Evolutionary conservation across 2,797 vertebrate genomes (phyloP).

Genomic region (Toxotes lorentzi): DNA sequence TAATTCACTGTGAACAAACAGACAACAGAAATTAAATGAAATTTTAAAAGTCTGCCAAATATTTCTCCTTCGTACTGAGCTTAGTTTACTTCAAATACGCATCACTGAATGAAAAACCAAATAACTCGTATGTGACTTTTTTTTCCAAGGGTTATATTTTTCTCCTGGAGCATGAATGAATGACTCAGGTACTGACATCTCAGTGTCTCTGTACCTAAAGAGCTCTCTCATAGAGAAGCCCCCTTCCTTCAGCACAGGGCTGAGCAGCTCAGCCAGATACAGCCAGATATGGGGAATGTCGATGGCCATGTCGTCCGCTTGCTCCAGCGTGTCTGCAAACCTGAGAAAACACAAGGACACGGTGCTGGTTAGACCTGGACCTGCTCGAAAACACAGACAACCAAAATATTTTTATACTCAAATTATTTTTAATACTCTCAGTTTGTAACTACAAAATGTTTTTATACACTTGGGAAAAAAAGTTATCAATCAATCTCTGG

Average conservation of each 20-base stretch:
- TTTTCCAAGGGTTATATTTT: too few species aligned
- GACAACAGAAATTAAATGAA: slow-evolving; percentile 20
- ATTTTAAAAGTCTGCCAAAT: background rate
- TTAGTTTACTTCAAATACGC: background rate
- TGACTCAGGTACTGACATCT: slow-evolving; percentile 22
- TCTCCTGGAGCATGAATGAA: background rate
- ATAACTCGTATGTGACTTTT: too few species aligned
- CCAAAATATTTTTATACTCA: background rate
- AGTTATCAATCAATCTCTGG: too few species aligned
- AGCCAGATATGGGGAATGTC: slow-evolving; percentile 99
- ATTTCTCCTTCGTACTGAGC: background rate
- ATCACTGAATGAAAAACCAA: background rate
- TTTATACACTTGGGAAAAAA: too few species aligned
- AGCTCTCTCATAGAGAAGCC: slow-evolving; percentile 97
- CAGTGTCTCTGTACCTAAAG: slow-evolving; percentile 86
- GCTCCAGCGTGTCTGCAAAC: slow-evolving; percentile 93
- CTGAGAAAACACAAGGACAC: slow-evolving; percentile 68
- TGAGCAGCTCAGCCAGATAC: slow-evolving; percentile 95
- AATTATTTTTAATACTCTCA: background rate
- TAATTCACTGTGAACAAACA: slow-evolving; percentile 92
- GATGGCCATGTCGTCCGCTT: slow-evolving; percentile 98
- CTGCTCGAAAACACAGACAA: background rate
- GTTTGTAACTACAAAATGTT: background rate
- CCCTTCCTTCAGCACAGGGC: slow-evolving; percentile 93
- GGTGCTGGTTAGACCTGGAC: background rate